Evolutionary conservation across 2,797 vertebrate genomes (phyloP), one percentile per base, ranked within the genome.

Genomic region (Macroramphosus scolopax): DNA sequence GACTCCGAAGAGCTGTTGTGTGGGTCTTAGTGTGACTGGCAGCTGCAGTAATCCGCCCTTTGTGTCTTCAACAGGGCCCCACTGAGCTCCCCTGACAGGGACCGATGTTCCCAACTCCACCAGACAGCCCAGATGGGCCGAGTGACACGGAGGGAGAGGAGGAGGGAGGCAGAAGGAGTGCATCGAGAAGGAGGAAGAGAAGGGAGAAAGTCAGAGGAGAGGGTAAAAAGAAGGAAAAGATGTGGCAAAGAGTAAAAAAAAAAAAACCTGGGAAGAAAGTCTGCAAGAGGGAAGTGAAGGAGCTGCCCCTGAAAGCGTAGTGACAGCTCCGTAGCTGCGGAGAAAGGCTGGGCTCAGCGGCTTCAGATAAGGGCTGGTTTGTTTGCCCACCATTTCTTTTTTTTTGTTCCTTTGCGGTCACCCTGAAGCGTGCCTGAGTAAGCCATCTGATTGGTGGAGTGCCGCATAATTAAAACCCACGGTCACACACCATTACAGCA

Each of bases 11-110:
- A 82, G 82, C 82, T 71, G 84, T 80, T 82, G 84, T 81, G 84
- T 86, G 89, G 89, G 89, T 87, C 89, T 92, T 92, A 90, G 90
- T 83, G 82, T 90, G 92, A 92, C 90, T 92, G 92, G 88, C 92
- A 92, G 91, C 90, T 89, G 90, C 80, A 82, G 82, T 92, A 92
- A 92, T 92, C 90, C 88, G 63, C 70, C 86, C 84, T 91, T 91
- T 91, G 89, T 91, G 83, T 88, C 87, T 85, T 80, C 61, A 72
- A 68, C 82, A 85, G 85, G 84, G 83, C 85, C 88, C 87, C 81
- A 83, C 80, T 83, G 87, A 87, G 88, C 80, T 75, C 76, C 77
- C 77, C 82, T 84, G 86, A 86, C 86, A 83, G 81, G 78, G 85
- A 84, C 77, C 81, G 62, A 82, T 82, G 80, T 75, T 81, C 74